Conservation (phyloP, 2,797 vertebrate species). For the Hippocampus kuda region DNA sequence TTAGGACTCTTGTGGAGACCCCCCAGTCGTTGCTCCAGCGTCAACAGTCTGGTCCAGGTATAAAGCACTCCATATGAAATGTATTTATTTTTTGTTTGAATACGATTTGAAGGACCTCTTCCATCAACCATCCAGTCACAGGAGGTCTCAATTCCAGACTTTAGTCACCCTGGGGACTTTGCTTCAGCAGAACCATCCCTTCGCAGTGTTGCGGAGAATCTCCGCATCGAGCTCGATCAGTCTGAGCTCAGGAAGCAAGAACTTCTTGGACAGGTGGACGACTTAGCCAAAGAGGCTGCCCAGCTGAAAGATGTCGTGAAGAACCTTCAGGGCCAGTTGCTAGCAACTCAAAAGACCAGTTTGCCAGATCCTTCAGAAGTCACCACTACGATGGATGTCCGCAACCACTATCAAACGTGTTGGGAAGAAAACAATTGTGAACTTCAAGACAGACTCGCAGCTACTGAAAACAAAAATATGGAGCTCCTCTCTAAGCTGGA, state of each 20-base stretch:
- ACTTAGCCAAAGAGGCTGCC: constrained; percentile 48
- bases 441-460: constrained; percentile 56
- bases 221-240: constrained; percentile 83
- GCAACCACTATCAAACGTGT: constrained; percentile 37
- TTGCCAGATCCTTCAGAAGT: constrained; percentile 33
- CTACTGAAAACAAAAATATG: constrained; percentile 65
- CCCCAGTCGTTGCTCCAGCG: constrained; percentile 89
- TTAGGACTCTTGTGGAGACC: constrained; percentile 77
- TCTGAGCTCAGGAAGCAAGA: constrained; percentile 77
- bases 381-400: constrained; percentile 28
- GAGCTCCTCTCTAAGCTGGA: constrained; percentile 64
- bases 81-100: background rate
- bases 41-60: constrained; percentile 90
- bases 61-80: constrained; percentile 7
- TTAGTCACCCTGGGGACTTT: constrained; percentile 62
- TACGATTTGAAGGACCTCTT: background rate
- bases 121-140: constrained; percentile 34
- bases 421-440: constrained; percentile 49
- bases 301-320: constrained; percentile 62
- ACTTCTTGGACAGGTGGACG: constrained; percentile 61
- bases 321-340: constrained; percentile 69
- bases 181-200: constrained; percentile 67
- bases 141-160: constrained; percentile 72
- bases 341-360: constrained; percentile 49
- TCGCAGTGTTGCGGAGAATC: constrained; percentile 74